Evolutionary conservation across 2,888 invertebrate genomes (phyloP).

Genomic region (Gymnocheta viridis): DNA sequence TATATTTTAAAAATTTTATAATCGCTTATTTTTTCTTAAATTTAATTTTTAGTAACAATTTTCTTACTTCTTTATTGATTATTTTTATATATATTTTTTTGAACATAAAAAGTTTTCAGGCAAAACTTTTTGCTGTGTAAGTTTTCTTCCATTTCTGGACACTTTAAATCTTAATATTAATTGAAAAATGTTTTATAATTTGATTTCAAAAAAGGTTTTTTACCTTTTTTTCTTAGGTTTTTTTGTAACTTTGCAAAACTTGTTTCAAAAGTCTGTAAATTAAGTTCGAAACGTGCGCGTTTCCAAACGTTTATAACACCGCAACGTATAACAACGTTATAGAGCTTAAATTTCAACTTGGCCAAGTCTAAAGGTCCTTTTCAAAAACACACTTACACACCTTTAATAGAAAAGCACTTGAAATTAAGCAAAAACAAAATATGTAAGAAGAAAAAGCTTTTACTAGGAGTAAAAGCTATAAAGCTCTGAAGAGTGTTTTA

Average conservation of each 20-base stretch:
- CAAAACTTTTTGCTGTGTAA: not conserved
- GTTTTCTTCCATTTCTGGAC: not conserved
- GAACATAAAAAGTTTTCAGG: not conserved
- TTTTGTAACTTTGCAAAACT: conserved; percentile 43
- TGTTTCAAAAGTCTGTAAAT: conserved; percentile 33
- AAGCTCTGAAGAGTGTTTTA: not conserved
- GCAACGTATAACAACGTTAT: conserved; percentile 69
- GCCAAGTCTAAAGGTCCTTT: conserved; percentile 64
- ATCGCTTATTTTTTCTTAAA: not conserved
- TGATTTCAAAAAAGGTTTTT: not conserved
- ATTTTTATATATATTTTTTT: not conserved
- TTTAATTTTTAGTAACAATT: not conserved
- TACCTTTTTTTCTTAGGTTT: not conserved
- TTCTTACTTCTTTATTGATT: conserved; percentile 24
- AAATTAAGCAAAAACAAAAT: not conserved
- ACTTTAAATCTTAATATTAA: not conserved
- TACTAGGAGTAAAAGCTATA: conserved; percentile 39
- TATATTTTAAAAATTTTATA: not conserved
- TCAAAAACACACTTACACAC: conserved; percentile 23
- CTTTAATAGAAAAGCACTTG: conserved; percentile 36
- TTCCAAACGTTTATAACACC: conserved; percentile 65
- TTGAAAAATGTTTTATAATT: not conserved
- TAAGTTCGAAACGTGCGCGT: conserved; percentile 60
- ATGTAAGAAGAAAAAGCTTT: conserved; percentile 23
- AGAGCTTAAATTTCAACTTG: conserved; percentile 55